Conservation (phyloP, 2,888 invertebrate species). For the Xestia xanthographa region DNA sequence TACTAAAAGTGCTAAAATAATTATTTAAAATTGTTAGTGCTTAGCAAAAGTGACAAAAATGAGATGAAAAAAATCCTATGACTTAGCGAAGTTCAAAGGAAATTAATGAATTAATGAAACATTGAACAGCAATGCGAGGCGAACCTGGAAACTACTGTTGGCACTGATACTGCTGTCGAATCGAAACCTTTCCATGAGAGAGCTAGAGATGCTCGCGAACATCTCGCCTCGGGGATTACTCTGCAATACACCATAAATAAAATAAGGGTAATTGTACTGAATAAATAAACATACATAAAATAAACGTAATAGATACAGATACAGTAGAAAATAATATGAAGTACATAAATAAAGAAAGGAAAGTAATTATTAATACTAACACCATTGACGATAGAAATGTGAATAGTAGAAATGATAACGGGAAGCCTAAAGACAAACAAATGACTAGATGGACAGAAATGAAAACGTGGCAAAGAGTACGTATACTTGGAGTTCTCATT, state of each 20-base stretch:
- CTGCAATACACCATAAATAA: slow-evolving; percentile 89
- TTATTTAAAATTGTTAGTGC: slow-evolving; percentile 55
- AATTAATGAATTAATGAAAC: slow-evolving; percentile 73
- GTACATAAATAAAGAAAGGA: slow-evolving; percentile 42
- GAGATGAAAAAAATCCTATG: slow-evolving; percentile 50
- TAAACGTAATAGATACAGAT: slow-evolving; percentile 62
- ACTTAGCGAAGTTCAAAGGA: slow-evolving; percentile 56
- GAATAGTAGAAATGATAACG: neutral
- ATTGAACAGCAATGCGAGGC: slow-evolving; percentile 84
- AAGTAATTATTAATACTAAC: slow-evolving; percentile 1
- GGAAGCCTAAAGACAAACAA: neutral
- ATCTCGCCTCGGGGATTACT: slow-evolving; percentile 95
- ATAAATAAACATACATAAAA: slow-evolving; percentile 77
- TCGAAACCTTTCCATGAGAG: slow-evolving; percentile 95
- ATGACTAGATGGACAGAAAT: neutral
- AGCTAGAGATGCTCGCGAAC: slow-evolving; percentile 95
- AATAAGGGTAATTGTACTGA: slow-evolving; percentile 72
- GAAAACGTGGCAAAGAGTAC: neutral
- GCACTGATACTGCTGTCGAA: slow-evolving; percentile 94
- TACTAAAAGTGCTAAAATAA: slow-evolving; percentile 40
- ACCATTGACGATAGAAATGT: neutral
- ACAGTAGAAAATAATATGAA: slow-evolving; percentile 32
- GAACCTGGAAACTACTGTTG: slow-evolving; percentile 94
- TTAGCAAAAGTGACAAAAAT: slow-evolving; percentile 63
- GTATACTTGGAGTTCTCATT: neutral